phyloP scores from a whole-genome alignment of 2,113 vertebrate genomes.

The Sebastes schlegelii region DNA sequence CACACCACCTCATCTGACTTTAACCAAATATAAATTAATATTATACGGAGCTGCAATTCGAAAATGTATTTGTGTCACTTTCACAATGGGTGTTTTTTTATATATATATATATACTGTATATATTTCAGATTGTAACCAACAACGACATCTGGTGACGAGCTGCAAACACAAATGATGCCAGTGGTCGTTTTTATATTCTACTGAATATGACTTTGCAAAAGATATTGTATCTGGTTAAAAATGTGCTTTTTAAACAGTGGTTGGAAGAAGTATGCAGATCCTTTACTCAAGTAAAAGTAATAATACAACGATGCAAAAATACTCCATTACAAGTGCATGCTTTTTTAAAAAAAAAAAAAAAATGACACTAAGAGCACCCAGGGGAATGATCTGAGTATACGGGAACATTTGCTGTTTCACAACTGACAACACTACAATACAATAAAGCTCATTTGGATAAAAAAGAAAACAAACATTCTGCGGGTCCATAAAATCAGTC shows the following conservation, averaged over 20 bases:
- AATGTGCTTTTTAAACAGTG: too few species aligned
- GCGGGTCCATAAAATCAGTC: too few species aligned
- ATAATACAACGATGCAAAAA: neutral
- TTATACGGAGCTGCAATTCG: neutral
- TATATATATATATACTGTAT: too few species aligned
- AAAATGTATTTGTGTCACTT: conserved; percentile 48
- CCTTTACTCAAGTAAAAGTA: neutral
- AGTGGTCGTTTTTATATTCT: neutral
- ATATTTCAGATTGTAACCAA: conserved; percentile 21
- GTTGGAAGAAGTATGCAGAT: neutral
- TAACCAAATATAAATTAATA: conserved; percentile 26
- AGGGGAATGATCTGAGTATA: too few species aligned
- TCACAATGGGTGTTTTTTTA: conserved; percentile 32
- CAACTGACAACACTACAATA: too few species aligned
- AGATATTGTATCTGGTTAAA: neutral
- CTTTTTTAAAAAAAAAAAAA: neutral
- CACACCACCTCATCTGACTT: conserved; percentile 26
- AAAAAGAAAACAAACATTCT: too few species aligned
- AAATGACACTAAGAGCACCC: too few species aligned
- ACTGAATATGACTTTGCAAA: neutral
- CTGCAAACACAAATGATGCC: neutral
- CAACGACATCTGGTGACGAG: conserved; percentile 76
- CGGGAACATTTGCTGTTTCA: too few species aligned
- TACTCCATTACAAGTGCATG: neutral
- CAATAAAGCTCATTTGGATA: too few species aligned